These are phyloP conservation scores for Echeneis naucrates DNA, from an alignment of 2,797 vertebrate species.

Conservation along the genomic window DNA sequence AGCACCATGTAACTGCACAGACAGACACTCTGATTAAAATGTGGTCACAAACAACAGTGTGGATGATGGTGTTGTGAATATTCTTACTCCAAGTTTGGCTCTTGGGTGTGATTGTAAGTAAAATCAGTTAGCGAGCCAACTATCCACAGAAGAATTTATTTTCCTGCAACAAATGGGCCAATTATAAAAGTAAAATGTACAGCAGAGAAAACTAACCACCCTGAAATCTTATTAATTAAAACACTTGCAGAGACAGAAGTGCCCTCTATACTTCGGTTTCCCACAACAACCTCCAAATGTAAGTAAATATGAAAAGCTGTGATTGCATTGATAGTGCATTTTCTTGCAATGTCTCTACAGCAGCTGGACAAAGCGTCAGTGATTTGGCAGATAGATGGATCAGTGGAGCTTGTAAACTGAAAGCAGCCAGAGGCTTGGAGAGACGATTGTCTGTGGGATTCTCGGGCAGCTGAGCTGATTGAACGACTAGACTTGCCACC, in stretches of 20 bases:
- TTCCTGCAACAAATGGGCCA: constrained; percentile 2
- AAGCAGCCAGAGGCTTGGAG: constrained; percentile 46
- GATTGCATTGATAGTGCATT: constrained; percentile 16
- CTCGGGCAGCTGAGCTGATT: constrained; percentile 39
- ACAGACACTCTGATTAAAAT: constrained; percentile 36
- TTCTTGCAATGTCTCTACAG: constrained; percentile 24
- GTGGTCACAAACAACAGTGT: neutral
- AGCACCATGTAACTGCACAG: constrained; percentile 82
- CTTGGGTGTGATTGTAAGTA: neutral
- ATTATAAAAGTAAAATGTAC: constrained; percentile 1
- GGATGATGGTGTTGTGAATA: neutral
- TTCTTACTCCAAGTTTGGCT: constrained; percentile 16
- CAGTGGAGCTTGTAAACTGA: constrained; percentile 52
- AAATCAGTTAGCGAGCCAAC: neutral
- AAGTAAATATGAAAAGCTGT: constrained; percentile 5
- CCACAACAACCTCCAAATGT: constrained; percentile 8
- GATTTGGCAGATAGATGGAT: constrained; percentile 51
- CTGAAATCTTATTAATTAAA: constrained; percentile 12
- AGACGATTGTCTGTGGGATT: constrained; percentile 44
- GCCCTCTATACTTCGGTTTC: too few relatives aligned
- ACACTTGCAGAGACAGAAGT: neutral
- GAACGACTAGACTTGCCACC: constrained; percentile 40
- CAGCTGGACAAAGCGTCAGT: constrained; percentile 40
- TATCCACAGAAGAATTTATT: constrained; percentile 1
- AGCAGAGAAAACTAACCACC: neutral